A percentile compares a stretch with the other conserved stretches of the same genome.
These are phyloP conservation scores for Sitta carolinensis DNA, from an alignment of 2,797 vertebrate species.

Conservation along the genomic window DNA sequence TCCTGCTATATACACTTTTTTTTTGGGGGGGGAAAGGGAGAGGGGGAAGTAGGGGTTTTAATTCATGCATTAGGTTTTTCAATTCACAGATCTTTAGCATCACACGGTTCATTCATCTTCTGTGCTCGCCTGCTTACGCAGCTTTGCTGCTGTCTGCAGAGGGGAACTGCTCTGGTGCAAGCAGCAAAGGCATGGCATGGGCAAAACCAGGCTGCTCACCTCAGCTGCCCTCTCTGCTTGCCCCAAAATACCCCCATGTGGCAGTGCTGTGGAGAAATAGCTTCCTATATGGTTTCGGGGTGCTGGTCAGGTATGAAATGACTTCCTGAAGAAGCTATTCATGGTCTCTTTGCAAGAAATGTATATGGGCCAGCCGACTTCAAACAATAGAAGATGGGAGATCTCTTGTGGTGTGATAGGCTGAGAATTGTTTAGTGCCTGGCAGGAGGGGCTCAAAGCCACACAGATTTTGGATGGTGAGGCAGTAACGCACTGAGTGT, in stretches of 20 bases:
- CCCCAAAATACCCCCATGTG: neutral
- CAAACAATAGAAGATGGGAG: neutral
- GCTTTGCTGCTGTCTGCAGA: constrained; percentile 57
- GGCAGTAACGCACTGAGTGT: neutral
- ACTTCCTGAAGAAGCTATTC: neutral
- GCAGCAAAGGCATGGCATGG: neutral
- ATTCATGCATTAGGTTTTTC: constrained; percentile 65
- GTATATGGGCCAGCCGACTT: neutral
- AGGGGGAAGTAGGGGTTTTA: constrained; percentile 18
- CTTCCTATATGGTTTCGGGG: neutral
- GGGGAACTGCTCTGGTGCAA: neutral
- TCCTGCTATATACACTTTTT: constrained; percentile 34
- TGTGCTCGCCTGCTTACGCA: constrained; percentile 61
- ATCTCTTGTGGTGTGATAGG: neutral
- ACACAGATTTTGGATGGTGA: neutral
- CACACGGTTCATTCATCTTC: constrained; percentile 73
- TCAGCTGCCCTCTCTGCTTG: neutral
- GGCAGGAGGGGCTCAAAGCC: neutral
- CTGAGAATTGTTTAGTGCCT: neutral
- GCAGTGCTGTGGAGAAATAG: neutral
- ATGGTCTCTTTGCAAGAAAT: neutral
- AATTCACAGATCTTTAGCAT: constrained; percentile 71
- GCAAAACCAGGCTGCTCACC: neutral
- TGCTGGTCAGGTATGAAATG: neutral
- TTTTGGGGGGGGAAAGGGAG: neutral